Evolutionary conservation across 2,888 invertebrate genomes (phyloP), one percentile per base, ranked within the genome.

Genomic region (Troglohyphantes excavatus): DNA sequence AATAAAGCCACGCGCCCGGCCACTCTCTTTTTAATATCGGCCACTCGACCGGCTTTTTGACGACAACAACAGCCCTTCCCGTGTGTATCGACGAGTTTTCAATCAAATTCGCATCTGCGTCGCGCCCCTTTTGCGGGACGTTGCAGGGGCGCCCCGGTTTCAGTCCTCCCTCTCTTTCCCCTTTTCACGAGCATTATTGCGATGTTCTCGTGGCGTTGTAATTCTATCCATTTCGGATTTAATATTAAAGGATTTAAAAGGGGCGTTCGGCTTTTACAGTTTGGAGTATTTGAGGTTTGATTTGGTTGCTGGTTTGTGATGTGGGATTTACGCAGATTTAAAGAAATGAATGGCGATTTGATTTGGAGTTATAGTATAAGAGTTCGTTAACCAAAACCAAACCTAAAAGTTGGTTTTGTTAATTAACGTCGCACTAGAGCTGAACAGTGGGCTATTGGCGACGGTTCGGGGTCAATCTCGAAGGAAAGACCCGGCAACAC

Each of bases 21-120:
- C 79, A 29, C 81, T 68, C 67, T 79, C 82, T 83, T 83, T 83
- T 85, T 85, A 85, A 85, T 85, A 85, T 85, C 39, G 83, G 53
- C 73, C 82, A 82, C 82, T 82, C 70, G 61, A 72, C 39, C 75
- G 39, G 39, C 78, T 78, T 78, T 78, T 78, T n/a, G n/a, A n/a
- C 61, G 72, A 72, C 82, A 82, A 82, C 82, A 82, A 26, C 33
- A 21, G 5, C 43, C 59, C 61, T n/a, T n/a, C n/a, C n/a, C 39
- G 61, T 76, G 81, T 19, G 46, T 67, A 39, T 43, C 43, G 43
- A 26, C 21, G 39, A 65, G 68, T 76, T 85, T 85, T 76, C 86
- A 78, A 86, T 86, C 78, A 86, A 86, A 86, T 46, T 79, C 86
- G 78, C 78, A 86, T 86, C 70, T 79, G 72, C 43, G 29, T 68